phyloP scores from a whole-genome alignment of 2,113 vertebrate genomes.

The Mesitornis unicolor region DNA sequence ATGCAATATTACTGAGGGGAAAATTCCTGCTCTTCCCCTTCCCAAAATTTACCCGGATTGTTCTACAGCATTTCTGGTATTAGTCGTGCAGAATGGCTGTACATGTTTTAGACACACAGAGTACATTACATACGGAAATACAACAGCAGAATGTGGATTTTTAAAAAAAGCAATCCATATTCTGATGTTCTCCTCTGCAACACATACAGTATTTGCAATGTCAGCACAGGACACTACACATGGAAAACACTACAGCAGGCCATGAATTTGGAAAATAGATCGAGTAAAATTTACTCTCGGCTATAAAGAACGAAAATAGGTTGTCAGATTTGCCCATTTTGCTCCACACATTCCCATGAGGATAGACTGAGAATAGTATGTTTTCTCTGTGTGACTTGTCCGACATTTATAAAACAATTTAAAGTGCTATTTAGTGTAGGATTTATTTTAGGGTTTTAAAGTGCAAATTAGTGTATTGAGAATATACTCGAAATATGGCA shows the following conservation, averaged over 20 bases:
- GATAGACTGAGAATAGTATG: slow-evolving; percentile 49
- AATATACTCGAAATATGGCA: slow-evolving; percentile 65
- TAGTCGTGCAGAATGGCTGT: slow-evolving; percentile 37
- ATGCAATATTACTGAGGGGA: background rate
- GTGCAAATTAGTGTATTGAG: slow-evolving; percentile 44
- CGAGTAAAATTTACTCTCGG: slow-evolving; percentile 1
- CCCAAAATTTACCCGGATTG: background rate
- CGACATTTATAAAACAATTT: slow-evolving; percentile 26
- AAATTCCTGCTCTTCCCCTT: background rate
- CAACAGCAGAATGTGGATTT: slow-evolving; percentile 51
- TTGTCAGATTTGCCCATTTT: slow-evolving; percentile 12
- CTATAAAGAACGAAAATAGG: background rate
- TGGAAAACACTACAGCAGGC: slow-evolving; percentile 61
- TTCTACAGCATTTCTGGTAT: background rate
- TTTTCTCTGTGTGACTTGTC: slow-evolving; percentile 64
- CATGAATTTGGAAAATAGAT: slow-evolving; percentile 42
- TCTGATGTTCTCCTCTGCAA: slow-evolving; percentile 48
- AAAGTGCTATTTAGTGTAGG: slow-evolving; percentile 38
- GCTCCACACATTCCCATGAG: slow-evolving; percentile 51
- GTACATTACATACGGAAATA: slow-evolving; percentile 46
- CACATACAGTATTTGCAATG: slow-evolving; percentile 45
- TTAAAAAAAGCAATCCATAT: slow-evolving; percentile 45
- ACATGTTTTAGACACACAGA: slow-evolving; percentile 47
- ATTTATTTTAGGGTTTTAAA: slow-evolving; percentile 28
- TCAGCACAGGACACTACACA: slow-evolving; percentile 59